Conservation (phyloP, 1,140 invertebrate genomes). For the Drosophila jambulina region DNA sequence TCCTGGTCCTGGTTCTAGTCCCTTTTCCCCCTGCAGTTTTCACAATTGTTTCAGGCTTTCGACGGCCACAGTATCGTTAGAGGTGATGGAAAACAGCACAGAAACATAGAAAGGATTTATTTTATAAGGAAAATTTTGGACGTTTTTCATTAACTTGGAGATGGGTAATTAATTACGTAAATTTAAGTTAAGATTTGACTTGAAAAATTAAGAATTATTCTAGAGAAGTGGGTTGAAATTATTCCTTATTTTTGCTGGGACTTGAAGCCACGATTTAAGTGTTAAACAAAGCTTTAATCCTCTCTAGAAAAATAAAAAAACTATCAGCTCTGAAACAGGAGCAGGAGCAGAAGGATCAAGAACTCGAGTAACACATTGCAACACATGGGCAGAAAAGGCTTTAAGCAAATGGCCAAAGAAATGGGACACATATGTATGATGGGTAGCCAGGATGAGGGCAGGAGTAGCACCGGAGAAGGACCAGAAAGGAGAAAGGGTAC, state of each 20-base stretch:
- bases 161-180: not conserved
- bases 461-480: not conserved
- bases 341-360: not conserved
- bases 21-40: not conserved
- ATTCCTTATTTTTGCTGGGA: not conserved
- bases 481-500: not conserved
- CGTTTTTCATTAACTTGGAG: not conserved
- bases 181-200: not conserved
- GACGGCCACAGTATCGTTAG: not conserved
- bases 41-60: not conserved
- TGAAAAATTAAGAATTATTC: not conserved
- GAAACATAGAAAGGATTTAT: not conserved
- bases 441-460: not conserved
- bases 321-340: not conserved
- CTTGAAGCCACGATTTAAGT: no score
- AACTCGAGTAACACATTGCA: not conserved
- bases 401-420: conserved; percentile 40
- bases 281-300: no score
- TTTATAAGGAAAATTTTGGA: no score
- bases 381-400: conserved; percentile 30
- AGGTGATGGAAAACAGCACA: not conserved
- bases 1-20: not conserved
- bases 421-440: conserved; percentile 22
- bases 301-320: not conserved
- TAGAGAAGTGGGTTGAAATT: not conserved